Evolutionary conservation across 2,113 vertebrate species (phyloP), one percentile per base, ranked within the genome.

Genomic region (Panthera uncia): DNA sequence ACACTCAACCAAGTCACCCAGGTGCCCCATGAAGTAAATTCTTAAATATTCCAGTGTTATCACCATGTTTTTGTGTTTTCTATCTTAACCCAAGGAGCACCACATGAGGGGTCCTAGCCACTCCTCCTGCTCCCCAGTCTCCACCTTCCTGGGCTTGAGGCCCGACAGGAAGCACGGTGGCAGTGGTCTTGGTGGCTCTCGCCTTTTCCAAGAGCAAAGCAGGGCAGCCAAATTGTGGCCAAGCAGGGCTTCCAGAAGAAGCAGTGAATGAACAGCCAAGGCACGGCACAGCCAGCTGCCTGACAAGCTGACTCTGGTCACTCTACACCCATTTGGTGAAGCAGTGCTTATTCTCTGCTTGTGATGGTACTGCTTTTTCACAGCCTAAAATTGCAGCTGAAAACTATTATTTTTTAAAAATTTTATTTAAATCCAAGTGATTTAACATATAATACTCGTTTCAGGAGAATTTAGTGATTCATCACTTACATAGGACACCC

Each of bases 341-440:
- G 6, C 8, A 1, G 5, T 3, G 1, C 1, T 55, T 19, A 2
- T 21, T 14, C 81, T 89, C 4, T 19, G 41, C 3, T 48, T 10
- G 6, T 2, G 61, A 13, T 0, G 23, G 5, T 8, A 15, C 57
- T 52, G 48, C 31, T 61, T 92, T 63, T 80, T 36, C 38, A 16
- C 31, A n/a, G 65, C n/a, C 55, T 45, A 71, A 33, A 31, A 52
- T 19, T 5, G 29, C 29, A 63, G 13, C 87, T 50, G 4, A 71
- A 61, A 61, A 61, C 57, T 61, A 61, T 61, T 61, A 7, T 57
- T 57, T 61, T 61, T 61, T 9, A 25, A 45, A 45, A 45, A 61
- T 61, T 61, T 61, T 61, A 61, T 61, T 61, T 61, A 61, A 61
- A 23, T 61, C 57, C 57, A 61, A 61, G 57, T 2, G 23, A 61